Percentiles rank a stretch among this genome's conserved stretches.
These are phyloP conservation scores for Cephus pulcher DNA, from an alignment of 2,888 invertebrate genomes.

Conservation along the genomic window DNA sequence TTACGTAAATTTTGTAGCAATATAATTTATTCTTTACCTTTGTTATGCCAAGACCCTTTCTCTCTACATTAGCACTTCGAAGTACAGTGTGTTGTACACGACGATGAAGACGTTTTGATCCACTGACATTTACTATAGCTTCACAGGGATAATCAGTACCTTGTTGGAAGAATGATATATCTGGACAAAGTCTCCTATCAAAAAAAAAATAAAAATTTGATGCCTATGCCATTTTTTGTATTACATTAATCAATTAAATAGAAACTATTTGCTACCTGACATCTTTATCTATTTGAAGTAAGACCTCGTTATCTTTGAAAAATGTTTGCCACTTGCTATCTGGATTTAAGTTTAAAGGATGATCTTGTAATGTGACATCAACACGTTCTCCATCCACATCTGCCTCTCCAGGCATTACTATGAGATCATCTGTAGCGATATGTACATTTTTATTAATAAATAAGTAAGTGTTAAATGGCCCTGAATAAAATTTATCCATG, in stretches of 20 bases:
- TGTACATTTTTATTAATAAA: neutral
- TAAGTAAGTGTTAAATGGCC: neutral
- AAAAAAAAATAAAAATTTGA: conserved; percentile 5
- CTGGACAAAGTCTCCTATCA: conserved; percentile 86
- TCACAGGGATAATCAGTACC: conserved; percentile 92
- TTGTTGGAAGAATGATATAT: conserved; percentile 97
- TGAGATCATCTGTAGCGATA: conserved; percentile 80
- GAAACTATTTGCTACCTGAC: conserved; percentile 71
- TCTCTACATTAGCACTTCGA: conserved; percentile 88
- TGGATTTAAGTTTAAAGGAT: conserved; percentile 95
- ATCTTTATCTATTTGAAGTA: conserved; percentile 98
- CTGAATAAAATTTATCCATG: neutral
- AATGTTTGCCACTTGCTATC: conserved; percentile 96
- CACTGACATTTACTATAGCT: conserved; percentile 82
- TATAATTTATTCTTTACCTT: conserved; percentile 73
- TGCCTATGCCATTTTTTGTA: neutral
- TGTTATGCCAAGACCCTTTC: conserved; percentile 88
- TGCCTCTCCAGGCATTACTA: conserved; percentile 81
- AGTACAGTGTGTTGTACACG: conserved; percentile 89
- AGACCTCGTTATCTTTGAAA: conserved; percentile 97
- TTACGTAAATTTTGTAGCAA: neutral
- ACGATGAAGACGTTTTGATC: conserved; percentile 86
- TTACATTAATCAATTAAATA: neutral
- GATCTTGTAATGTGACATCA: conserved; percentile 77
- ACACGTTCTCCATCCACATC: conserved; percentile 69